phyloP scores from a whole-genome alignment of 1,140 invertebrate species.

The Doryteuthis pealeii region DNA sequence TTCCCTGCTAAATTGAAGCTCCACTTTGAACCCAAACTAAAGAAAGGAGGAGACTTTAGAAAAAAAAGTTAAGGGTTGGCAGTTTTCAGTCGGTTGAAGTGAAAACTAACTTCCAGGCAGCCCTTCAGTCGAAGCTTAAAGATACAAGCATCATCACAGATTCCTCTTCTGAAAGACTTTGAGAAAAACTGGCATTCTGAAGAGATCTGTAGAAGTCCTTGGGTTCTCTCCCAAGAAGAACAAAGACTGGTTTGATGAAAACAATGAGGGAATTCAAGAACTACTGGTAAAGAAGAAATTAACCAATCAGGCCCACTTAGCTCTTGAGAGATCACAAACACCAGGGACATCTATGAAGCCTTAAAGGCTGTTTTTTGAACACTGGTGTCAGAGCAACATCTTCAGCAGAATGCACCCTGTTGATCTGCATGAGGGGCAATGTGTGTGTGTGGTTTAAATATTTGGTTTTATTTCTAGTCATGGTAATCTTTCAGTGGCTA shows the following conservation, averaged over 20 bases:
- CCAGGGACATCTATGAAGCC: too few relatives aligned
- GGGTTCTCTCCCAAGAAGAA: neutral
- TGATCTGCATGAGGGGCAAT: too few relatives aligned
- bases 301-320: neutral
- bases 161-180: neutral
- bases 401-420: too few relatives aligned
- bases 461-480: too few relatives aligned
- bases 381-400: too few relatives aligned
- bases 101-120: neutral
- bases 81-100: neutral
- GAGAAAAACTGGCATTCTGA: neutral
- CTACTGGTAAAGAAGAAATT: neutral
- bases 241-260: constrained; percentile 2
- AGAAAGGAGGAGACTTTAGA: neutral
- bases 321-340: too few relatives aligned
- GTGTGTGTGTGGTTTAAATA: too few relatives aligned
- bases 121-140: neutral
- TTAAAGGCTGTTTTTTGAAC: too few relatives aligned
- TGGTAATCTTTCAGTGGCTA: too few relatives aligned
- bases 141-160: neutral
- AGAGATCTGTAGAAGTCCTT: neutral
- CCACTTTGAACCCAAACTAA: neutral
- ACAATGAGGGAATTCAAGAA: neutral
- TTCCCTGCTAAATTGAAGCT: neutral
- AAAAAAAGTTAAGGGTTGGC: neutral